These are phyloP conservation scores for Tenthredo notha DNA, from an alignment of 2,888 invertebrate genomes.

Conservation along the genomic window DNA sequence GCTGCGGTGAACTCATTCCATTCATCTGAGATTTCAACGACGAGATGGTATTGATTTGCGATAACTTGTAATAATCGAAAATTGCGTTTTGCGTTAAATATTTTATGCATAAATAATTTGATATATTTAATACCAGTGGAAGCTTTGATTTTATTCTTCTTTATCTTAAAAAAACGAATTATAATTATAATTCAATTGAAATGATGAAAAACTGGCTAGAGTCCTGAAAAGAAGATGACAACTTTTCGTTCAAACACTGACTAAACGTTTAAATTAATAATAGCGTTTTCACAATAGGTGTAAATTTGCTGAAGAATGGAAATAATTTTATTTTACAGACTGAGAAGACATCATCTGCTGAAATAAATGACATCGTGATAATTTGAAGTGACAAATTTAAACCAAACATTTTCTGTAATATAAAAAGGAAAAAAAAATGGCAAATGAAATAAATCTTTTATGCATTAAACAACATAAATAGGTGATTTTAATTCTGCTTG, in stretches of 20 bases:
- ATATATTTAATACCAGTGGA: background rate
- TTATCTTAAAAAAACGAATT: background rate
- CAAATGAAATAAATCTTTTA: background rate
- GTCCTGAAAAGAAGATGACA: slow-evolving; percentile 75
- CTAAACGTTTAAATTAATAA: background rate
- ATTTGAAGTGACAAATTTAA: background rate
- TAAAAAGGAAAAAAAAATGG: too few relatives aligned
- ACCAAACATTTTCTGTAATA: background rate
- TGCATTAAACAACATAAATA: background rate
- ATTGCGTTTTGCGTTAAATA: background rate
- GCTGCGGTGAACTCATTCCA: background rate
- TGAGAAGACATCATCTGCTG: background rate
- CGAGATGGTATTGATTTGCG: slow-evolving; percentile 4
- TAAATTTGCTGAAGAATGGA: background rate
- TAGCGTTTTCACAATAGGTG: background rate
- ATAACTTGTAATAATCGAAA: background rate
- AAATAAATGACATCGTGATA: background rate
- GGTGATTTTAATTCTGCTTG: background rate
- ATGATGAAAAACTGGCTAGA: slow-evolving; percentile 76
- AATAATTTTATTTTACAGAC: background rate
- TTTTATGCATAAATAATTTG: background rate
- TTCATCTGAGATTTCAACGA: background rate
- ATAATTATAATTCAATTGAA: background rate
- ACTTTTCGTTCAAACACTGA: slow-evolving; percentile 63
- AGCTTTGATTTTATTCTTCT: background rate